These are phyloP conservation scores for Steromphala cineraria DNA, from an alignment of 2,888 invertebrate species.

Conservation along the genomic window DNA sequence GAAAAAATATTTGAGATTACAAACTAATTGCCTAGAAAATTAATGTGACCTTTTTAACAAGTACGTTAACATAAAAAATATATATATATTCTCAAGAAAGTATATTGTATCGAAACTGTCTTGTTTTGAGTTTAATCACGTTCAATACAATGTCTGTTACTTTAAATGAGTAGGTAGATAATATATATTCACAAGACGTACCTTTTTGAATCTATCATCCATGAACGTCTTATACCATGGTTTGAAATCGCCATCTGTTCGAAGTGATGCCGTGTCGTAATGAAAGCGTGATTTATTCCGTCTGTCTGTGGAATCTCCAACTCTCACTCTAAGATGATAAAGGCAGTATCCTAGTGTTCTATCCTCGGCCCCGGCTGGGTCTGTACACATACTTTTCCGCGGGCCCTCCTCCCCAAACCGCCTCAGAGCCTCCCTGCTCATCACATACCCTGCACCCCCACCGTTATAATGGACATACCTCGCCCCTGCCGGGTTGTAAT, in stretches of 20 bases:
- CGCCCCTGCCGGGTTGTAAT: not conserved
- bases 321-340: not conserved
- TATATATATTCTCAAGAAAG: no score
- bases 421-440: constrained; percentile 3
- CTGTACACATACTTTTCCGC: not conserved
- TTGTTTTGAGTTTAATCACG: no score
- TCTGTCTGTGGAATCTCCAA: not conserved
- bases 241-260: not conserved
- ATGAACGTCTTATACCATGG: not conserved
- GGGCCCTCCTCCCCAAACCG: not conserved
- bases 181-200: not conserved
- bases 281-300: not conserved
- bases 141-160: no score
- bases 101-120: no score
- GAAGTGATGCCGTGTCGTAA: not conserved
- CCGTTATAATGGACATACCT: not conserved
- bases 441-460: constrained; percentile 8
- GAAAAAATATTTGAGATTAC: no score
- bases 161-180: no score
- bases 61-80: no score
- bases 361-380: not conserved
- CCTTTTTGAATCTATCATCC: not conserved
- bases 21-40: no score
- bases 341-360: not conserved
- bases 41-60: no score